Percentiles rank a stretch among this genome's conserved stretches.
phyloP scores from a whole-genome alignment of 2,888 invertebrate genomes.

The Germaria angustata region DNA sequence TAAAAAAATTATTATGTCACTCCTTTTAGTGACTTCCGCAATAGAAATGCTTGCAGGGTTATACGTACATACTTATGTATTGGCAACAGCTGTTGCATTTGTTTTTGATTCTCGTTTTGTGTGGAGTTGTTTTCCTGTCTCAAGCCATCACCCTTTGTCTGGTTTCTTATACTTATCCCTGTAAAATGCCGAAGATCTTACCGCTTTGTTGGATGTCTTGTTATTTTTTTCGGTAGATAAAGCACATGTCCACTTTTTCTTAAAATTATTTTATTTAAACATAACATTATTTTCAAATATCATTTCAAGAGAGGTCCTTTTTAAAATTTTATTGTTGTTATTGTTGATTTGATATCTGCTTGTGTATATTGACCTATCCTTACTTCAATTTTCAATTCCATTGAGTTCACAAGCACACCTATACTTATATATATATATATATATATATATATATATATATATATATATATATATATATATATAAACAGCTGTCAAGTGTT shows the following conservation, averaged over 20 bases:
- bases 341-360: conserved; percentile 14
- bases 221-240: conserved; percentile 28
- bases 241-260: background rate
- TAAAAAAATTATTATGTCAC: too few relatives aligned
- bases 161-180: conserved; percentile 36
- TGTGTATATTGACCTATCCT: background rate
- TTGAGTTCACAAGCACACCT: too few relatives aligned
- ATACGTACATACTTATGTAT: too few relatives aligned
- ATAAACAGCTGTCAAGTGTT: too few relatives aligned
- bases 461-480: too few relatives aligned
- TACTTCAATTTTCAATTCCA: conserved; percentile 8
- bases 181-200: conserved; percentile 29
- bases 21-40: background rate
- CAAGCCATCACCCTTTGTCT: conserved; percentile 8
- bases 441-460: too few relatives aligned
- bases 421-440: too few relatives aligned
- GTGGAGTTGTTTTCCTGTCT: conserved; percentile 21
- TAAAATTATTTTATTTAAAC: background rate
- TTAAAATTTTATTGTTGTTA: conserved; percentile 3
- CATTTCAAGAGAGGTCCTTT: conserved; percentile 28
- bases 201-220: conserved; percentile 22
- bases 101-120: background rate
- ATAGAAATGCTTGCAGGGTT: background rate
- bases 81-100: background rate
- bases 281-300: conserved; percentile 25